A percentile compares a stretch with the other conserved stretches of the same genome.
Evolutionary conservation across 2,113 vertebrate species (phyloP).

Genomic region (Indicator maculatus): DNA sequence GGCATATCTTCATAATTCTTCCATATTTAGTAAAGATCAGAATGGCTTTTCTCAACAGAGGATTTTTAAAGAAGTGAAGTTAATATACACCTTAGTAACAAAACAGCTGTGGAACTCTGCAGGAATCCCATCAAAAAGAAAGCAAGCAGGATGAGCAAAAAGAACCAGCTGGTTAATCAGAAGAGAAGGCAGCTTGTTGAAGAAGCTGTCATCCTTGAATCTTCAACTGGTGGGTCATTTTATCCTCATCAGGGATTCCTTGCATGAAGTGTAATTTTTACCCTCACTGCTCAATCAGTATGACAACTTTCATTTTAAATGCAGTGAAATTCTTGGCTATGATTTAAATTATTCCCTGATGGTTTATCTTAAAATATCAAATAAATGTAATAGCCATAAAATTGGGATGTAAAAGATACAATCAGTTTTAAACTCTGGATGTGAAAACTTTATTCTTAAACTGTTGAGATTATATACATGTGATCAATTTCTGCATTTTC

Average conservation of each 20-base stretch:
- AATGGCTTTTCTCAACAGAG: conserved; percentile 18
- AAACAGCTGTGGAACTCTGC: conserved; percentile 60
- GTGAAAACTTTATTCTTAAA: conserved; percentile 15
- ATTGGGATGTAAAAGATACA: neutral
- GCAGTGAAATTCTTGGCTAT: conserved; percentile 21
- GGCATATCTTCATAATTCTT: neutral
- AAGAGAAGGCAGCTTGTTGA: conserved; percentile 53
- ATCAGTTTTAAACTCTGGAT: neutral
- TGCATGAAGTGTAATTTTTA: conserved; percentile 61
- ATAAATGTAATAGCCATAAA: neutral
- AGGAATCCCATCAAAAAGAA: conserved; percentile 65
- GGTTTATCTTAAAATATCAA: neutral
- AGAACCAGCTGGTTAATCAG: conserved; percentile 58
- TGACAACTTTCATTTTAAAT: conserved; percentile 57
- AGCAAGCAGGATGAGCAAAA: conserved; percentile 14
- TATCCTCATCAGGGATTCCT: conserved; percentile 65
- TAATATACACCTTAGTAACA: conserved; percentile 54
- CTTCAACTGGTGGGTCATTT: conserved; percentile 70
- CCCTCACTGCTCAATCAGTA: conserved; percentile 44
- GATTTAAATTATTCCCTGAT: conserved; percentile 34
- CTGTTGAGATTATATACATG: neutral
- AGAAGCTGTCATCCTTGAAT: conserved; percentile 62
- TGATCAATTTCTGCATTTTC: neutral
- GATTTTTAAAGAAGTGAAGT: conserved; percentile 45
- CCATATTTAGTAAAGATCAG: neutral